Percentiles rank a stretch among this genome's conserved stretches.
Evolutionary conservation across 2,888 invertebrate species (phyloP).

Genomic region (Elaeidobius kamerunicus): DNA sequence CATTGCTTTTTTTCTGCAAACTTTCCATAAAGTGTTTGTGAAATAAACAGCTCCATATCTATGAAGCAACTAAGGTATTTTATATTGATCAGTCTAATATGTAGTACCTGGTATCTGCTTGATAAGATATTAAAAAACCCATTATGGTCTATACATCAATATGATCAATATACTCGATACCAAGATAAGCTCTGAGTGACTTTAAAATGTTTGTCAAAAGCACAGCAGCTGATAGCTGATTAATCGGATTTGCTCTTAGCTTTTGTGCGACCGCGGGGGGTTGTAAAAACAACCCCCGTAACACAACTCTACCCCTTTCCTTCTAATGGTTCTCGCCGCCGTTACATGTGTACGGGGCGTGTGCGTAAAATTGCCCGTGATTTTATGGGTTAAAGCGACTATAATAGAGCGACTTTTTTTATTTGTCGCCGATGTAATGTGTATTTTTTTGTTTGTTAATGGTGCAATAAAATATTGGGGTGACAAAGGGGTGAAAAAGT

Average conservation of each 20-base stretch:
- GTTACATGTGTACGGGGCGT: slow-evolving; percentile 48
- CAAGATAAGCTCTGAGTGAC: slow-evolving; percentile 6
- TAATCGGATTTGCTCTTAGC: slow-evolving; percentile 49
- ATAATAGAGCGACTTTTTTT: slow-evolving; percentile 35
- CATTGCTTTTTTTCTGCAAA: no score
- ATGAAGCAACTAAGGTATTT: no score
- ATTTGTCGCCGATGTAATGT: slow-evolving; percentile 29
- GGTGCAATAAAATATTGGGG: slow-evolving; percentile 7
- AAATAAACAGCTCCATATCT: no score
- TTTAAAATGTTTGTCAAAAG: slow-evolving; percentile 47
- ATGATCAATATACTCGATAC: no score
- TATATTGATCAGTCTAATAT: no score
- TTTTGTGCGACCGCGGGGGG: slow-evolving; percentile 35
- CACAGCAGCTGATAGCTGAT: slow-evolving; percentile 45
- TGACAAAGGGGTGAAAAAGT: no score
- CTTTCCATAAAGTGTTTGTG: no score
- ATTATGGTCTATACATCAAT: no score
- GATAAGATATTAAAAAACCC: no score
- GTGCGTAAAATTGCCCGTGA: slow-evolving; percentile 38
- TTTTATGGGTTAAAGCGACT: slow-evolving; percentile 35
- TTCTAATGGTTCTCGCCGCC: slow-evolving; percentile 40
- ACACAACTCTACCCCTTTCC: slow-evolving; percentile 28
- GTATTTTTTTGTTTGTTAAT: slow-evolving; percentile 14
- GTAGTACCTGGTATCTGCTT: no score
- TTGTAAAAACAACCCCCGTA: slow-evolving; percentile 32